phyloP scores from a whole-genome alignment of 2,888 invertebrate species.

The Perithous albicinctus region DNA sequence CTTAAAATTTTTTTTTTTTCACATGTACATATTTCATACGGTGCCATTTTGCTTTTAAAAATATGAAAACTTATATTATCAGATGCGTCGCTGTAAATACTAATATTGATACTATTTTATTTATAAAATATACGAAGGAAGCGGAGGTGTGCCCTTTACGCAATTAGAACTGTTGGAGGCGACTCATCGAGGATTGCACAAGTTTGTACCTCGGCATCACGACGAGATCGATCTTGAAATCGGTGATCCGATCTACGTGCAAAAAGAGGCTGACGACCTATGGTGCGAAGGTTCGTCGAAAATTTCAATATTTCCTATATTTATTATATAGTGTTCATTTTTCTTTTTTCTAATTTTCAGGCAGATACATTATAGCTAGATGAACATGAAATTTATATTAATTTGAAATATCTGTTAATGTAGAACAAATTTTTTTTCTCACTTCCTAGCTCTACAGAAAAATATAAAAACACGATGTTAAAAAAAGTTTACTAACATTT shows the following conservation, averaged over 20 bases:
- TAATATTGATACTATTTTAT: slow-evolving; percentile 59
- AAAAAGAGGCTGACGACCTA: slow-evolving; percentile 97
- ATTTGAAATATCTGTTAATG: no score
- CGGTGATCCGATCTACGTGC: slow-evolving; percentile 98
- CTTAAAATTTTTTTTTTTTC: no score
- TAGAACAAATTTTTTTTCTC: no score
- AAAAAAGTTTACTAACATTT: no score
- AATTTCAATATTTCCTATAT: neutral
- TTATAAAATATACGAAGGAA: slow-evolving; percentile 84
- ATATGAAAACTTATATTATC: no score
- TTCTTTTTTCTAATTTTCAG: slow-evolving; percentile 10
- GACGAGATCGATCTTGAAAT: slow-evolving; percentile 99
- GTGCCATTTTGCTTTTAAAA: no score
- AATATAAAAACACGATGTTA: no score
- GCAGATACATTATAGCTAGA: no score
- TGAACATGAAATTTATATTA: no score
- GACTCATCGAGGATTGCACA: slow-evolving; percentile 97
- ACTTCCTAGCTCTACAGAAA: no score
- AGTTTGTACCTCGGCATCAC: slow-evolving; percentile 97
- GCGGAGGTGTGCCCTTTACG: slow-evolving; percentile 91
- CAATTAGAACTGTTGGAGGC: slow-evolving; percentile 95
- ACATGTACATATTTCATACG: no score
- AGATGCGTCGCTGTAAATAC: slow-evolving; percentile 80
- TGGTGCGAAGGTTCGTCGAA: slow-evolving; percentile 96
- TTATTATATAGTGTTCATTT: no score